A percentile compares a stretch with the other conserved stretches of the same genome.
Conservation (phyloP, 2,797 vertebrate species). For the Trichosurus vulpecula region DNA sequence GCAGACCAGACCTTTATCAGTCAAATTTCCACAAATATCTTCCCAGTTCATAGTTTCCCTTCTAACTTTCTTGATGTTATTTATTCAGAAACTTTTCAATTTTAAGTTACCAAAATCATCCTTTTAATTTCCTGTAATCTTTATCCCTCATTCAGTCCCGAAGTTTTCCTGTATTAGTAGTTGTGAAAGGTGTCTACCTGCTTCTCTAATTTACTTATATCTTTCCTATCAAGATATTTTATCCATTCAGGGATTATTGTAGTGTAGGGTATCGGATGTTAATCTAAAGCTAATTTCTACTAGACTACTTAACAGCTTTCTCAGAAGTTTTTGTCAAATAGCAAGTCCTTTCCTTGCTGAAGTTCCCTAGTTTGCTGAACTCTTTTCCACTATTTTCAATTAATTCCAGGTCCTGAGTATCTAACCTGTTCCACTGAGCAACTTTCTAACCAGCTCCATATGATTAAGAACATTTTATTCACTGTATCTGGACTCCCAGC, state of each 20-base stretch:
- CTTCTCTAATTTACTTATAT: not conserved
- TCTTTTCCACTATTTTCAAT: not conserved
- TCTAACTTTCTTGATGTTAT: not conserved
- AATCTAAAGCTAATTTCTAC: not conserved
- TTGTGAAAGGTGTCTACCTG: not conserved
- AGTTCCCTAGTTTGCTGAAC: not conserved
- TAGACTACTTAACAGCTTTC: not conserved
- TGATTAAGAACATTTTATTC: not conserved
- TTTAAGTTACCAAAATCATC: not conserved
- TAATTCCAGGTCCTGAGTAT: not conserved
- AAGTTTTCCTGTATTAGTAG: not conserved
- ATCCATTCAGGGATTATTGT: not conserved
- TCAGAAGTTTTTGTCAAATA: not conserved
- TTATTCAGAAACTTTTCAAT: not conserved
- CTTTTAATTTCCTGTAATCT: not conserved
- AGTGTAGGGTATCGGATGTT: not conserved
- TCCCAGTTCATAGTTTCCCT: not conserved
- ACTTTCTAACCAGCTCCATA: not conserved
- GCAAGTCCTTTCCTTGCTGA: not conserved
- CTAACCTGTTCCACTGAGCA: not conserved
- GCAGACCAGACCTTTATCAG: not conserved
- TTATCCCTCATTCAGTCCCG: not conserved
- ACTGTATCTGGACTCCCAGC: not conserved
- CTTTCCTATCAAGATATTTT: not conserved
- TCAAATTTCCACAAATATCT: not conserved